Conservation (phyloP, 2,797 vertebrate species). For the Acanthurus tractus region DNA sequence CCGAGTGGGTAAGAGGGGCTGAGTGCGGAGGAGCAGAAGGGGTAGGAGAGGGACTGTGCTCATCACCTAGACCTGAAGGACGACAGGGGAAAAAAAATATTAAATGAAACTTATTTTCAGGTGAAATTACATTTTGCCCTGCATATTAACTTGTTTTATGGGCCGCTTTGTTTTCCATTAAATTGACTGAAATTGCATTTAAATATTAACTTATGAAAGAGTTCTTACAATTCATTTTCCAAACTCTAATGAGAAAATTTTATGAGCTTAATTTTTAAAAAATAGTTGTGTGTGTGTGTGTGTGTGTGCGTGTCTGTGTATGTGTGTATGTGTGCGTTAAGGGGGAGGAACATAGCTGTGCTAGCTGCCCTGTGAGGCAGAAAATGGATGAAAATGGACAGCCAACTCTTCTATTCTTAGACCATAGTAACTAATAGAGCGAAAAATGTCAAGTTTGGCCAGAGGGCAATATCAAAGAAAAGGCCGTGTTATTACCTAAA, state of each 20-base stretch:
- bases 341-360: neutral
- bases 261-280: too few relatives aligned
- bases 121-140: neutral
- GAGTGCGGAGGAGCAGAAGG: constrained; percentile 83
- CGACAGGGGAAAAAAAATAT: neutral
- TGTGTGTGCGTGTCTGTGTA: too few relatives aligned
- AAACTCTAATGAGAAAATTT: neutral
- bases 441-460: neutral
- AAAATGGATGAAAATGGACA: neutral
- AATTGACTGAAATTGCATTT: neutral
- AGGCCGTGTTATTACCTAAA: neutral
- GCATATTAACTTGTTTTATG: neutral
- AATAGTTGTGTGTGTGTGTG: too few relatives aligned
- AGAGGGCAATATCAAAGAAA: neutral
- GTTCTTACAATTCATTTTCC: neutral
- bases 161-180: neutral
- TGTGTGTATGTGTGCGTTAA: too few relatives aligned
- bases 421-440: neutral
- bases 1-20: constrained; percentile 84
- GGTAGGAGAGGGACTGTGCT: constrained; percentile 81
- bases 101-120: neutral
- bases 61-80: constrained; percentile 79
- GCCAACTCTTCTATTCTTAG: neutral
- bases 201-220: neutral
- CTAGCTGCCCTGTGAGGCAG: neutral